Conservation (phyloP, 1,140 invertebrate genomes). For the Drosophila ficusphila region DNA sequence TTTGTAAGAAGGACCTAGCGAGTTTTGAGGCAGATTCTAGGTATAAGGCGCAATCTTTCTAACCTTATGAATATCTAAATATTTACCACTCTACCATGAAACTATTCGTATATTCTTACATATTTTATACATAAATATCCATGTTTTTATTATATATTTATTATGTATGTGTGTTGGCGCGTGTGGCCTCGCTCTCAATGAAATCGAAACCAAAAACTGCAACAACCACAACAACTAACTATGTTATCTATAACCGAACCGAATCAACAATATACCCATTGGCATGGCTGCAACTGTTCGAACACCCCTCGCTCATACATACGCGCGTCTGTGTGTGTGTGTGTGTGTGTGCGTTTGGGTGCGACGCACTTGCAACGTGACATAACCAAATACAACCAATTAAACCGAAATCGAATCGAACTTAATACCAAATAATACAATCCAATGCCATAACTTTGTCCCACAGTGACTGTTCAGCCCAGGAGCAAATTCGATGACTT, state of each 20-base stretch:
- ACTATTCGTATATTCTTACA: conserved; percentile 42
- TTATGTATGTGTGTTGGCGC: conserved; percentile 57
- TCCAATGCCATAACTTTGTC: conserved; percentile 80
- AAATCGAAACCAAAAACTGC: conserved; percentile 42
- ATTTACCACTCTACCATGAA: conserved; percentile 24
- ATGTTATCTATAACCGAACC: conserved; percentile 47
- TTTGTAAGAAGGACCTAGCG: conserved; percentile 44
- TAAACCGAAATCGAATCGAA: conserved; percentile 50
- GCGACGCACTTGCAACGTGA: conserved; percentile 24
- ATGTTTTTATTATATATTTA: conserved; percentile 64
- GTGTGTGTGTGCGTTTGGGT: conserved; percentile 20
- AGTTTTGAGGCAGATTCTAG: conserved; percentile 42
- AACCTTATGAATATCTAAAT: conserved; percentile 32
- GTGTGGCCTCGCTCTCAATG: conserved; percentile 51
- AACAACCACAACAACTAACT: conserved; percentile 49
- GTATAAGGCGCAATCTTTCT: conserved; percentile 36
- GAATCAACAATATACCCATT: conserved; percentile 29
- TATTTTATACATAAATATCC: conserved; percentile 49
- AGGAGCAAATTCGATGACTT: conserved; percentile 90
- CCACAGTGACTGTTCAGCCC: conserved; percentile 89
- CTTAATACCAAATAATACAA: conserved; percentile 74
- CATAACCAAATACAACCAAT: conserved; percentile 52
- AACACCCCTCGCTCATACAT: conserved; percentile 11
- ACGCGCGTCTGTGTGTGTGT: too few species aligned
- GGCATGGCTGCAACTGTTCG: conserved; percentile 23